These are phyloP conservation scores for Apolygus lucorum DNA, from an alignment of 1,140 invertebrate genomes.

Conservation along the genomic window DNA sequence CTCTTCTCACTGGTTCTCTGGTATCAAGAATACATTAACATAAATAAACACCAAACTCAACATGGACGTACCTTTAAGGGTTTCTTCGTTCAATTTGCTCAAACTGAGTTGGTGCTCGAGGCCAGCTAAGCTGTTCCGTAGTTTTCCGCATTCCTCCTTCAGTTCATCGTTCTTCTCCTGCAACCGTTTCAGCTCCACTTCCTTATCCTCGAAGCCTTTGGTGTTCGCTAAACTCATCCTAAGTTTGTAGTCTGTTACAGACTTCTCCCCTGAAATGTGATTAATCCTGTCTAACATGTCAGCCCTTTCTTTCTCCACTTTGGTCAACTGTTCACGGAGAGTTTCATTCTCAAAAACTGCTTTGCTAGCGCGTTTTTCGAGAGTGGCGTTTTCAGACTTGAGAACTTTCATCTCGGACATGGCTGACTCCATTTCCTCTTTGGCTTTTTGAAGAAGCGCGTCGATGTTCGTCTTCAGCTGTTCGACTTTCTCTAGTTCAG, in stretches of 20 bases:
- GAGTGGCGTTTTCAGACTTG: not conserved
- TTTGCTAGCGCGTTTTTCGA: constrained; percentile 1
- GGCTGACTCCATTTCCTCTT: not conserved
- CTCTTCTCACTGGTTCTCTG: no score
- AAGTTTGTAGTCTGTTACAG: constrained; percentile 2
- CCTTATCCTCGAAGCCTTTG: constrained; percentile 1
- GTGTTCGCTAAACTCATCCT: not conserved
- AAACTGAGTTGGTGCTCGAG: constrained; percentile 1
- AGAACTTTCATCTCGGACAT: not conserved
- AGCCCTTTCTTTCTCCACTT: not conserved
- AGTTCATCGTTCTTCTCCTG: not conserved
- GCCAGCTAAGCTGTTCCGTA: not conserved
- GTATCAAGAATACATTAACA: no score
- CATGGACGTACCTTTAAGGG: constrained; percentile 6
- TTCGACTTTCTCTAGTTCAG: not conserved
- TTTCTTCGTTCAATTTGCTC: constrained; percentile 12
- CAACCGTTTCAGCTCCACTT: not conserved
- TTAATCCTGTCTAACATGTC: not conserved
- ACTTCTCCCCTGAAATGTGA: not conserved
- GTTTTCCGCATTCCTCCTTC: not conserved
- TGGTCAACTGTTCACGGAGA: not conserved
- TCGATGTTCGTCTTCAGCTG: not conserved
- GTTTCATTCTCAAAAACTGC: not conserved
- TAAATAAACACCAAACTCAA: no score
- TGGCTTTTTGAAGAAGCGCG: not conserved